A percentile compares a stretch with the other conserved stretches of the same genome.
Evolutionary conservation across 2,888 invertebrate species (phyloP).

Genomic region (Artemia sinica): DNA sequence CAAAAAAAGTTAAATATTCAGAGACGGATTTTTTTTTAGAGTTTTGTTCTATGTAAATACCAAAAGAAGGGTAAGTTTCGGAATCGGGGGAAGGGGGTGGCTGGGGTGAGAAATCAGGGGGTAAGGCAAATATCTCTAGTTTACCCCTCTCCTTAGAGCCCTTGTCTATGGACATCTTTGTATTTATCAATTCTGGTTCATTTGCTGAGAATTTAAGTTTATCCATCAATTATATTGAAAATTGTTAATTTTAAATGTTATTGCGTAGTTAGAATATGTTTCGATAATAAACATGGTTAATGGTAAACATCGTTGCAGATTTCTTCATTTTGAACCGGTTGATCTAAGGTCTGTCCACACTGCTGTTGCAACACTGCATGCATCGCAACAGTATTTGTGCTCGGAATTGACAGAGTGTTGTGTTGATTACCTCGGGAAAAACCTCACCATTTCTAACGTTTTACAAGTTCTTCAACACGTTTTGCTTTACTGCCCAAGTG

Average conservation of each 20-base stretch:
- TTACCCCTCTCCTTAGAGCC: too few relatives aligned
- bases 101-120: too few relatives aligned
- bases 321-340: constrained; percentile 45
- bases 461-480: constrained; percentile 43
- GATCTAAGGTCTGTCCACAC: constrained; percentile 44
- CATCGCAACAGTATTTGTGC: constrained; percentile 55
- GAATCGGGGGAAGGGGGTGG: too few relatives aligned
- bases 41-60: too few relatives aligned
- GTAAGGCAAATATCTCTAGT: too few relatives aligned
- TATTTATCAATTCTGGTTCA: neutral
- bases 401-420: constrained; percentile 49
- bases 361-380: constrained; percentile 50
- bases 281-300: neutral
- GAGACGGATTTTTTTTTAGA: too few relatives aligned
- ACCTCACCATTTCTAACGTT: constrained; percentile 45
- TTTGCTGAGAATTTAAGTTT: neutral
- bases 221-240: constrained; percentile 8
- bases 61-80: too few relatives aligned
- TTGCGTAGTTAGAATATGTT: constrained; percentile 15
- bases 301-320: constrained; percentile 32
- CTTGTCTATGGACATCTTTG: too few relatives aligned
- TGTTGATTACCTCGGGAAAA: constrained; percentile 45
- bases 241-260: constrained; percentile 21
- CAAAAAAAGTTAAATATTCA: too few relatives aligned
- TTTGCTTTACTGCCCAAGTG: constrained; percentile 27